Conservation (phyloP, 2,797 vertebrate genomes). For the Gymnoscopelus microlampas region DNA sequence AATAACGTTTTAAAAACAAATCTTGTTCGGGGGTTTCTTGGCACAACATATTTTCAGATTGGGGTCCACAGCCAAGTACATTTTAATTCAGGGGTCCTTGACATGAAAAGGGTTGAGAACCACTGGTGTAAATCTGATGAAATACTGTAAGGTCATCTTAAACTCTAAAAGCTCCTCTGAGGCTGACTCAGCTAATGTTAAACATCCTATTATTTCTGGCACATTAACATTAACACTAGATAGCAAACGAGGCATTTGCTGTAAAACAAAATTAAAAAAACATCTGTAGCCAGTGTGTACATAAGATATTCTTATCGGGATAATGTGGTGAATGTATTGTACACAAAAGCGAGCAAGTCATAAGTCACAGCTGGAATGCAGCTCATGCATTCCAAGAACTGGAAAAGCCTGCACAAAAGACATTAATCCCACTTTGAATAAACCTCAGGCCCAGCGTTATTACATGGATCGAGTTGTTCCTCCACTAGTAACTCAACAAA, state of each 20-base stretch:
- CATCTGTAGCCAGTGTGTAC: neutral
- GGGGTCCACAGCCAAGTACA: too few species aligned
- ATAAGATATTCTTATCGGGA: conserved; percentile 19
- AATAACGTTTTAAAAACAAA: too few species aligned
- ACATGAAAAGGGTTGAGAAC: too few species aligned
- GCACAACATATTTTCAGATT: too few species aligned
- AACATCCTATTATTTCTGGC: neutral
- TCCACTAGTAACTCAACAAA: conserved; percentile 46
- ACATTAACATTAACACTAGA: neutral
- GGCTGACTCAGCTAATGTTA: neutral
- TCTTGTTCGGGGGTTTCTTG: too few species aligned
- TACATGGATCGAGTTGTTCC: conserved; percentile 68
- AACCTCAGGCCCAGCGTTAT: conserved; percentile 44
- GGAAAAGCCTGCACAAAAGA: conserved; percentile 59
- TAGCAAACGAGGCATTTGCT: neutral
- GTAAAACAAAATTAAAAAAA: neutral
- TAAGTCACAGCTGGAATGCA: conserved; percentile 63
- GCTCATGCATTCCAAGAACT: conserved; percentile 65
- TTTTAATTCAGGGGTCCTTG: too few species aligned
- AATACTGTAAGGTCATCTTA: neutral
- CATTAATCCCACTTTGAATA: conserved; percentile 64
- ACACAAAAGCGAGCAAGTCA: conserved; percentile 46
- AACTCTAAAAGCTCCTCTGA: neutral
- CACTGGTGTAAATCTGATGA: too few species aligned
- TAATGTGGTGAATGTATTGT: conserved; percentile 27